Evolutionary conservation across 2,797 vertebrate genomes (phyloP).

Genomic region (Masticophis lateralis): DNA sequence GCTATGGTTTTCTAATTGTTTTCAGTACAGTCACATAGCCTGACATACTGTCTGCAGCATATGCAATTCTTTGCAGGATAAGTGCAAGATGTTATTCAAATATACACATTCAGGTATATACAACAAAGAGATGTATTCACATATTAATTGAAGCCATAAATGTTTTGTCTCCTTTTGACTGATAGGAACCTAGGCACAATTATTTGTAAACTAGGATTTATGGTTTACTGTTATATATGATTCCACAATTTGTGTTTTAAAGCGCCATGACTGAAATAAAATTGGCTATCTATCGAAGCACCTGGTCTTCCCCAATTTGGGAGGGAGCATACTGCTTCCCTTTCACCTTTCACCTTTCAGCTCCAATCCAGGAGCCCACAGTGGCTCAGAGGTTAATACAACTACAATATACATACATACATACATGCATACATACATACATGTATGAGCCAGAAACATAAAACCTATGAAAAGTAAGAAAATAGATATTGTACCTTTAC

Average conservation of each 20-base stretch:
- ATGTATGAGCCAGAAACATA: too few species aligned
- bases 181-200: background rate
- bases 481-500: too few species aligned
- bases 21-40: background rate
- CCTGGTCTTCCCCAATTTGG: too few species aligned
- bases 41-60: background rate
- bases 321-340: too few species aligned
- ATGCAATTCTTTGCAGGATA: background rate
- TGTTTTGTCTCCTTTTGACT: background rate
- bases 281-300: background rate
- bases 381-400: too few species aligned
- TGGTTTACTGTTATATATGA: background rate
- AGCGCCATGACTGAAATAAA: background rate
- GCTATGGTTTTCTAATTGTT: background rate
- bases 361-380: too few species aligned
- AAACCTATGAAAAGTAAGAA: too few species aligned
- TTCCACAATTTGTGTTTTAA: background rate
- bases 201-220: background rate
- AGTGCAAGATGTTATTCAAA: background rate
- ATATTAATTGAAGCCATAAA: background rate
- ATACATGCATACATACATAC: too few species aligned
- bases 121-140: background rate
- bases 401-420: too few species aligned
- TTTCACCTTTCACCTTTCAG: too few species aligned
- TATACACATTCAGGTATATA: background rate